These are phyloP conservation scores for Cryptocephalus moraei DNA, from an alignment of 2,888 invertebrate species.

Conservation along the genomic window DNA sequence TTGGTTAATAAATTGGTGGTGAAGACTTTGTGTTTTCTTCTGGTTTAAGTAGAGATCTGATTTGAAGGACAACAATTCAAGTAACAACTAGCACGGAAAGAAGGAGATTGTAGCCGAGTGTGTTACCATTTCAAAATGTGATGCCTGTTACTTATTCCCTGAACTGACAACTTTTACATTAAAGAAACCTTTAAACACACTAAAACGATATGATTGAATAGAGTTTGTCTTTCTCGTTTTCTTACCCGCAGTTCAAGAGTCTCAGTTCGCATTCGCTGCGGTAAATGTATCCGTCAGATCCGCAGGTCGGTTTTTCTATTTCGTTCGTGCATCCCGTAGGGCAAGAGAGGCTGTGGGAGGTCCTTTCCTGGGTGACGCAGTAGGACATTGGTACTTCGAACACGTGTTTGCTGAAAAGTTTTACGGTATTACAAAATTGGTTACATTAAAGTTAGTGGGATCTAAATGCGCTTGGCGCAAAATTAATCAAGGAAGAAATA, in stretches of 20 bases:
- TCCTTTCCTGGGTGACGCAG: slow-evolving; percentile 67
- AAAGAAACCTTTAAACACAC: too few species aligned
- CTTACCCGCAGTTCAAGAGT: slow-evolving; percentile 80
- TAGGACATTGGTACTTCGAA: slow-evolving; percentile 88
- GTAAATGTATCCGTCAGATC: slow-evolving; percentile 82
- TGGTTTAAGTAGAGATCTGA: too few species aligned
- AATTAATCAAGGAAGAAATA: too few species aligned
- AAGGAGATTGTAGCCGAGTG: too few species aligned
- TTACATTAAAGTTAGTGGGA: not conserved
- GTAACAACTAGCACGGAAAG: too few species aligned
- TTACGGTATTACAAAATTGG: not conserved
- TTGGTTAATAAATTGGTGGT: too few species aligned
- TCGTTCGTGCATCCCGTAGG: slow-evolving; percentile 66
- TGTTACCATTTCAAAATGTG: too few species aligned
- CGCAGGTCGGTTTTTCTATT: slow-evolving; percentile 67
- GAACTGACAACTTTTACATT: too few species aligned
- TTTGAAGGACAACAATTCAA: too few species aligned
- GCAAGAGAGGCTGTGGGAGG: slow-evolving; percentile 51
- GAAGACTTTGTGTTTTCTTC: too few species aligned
- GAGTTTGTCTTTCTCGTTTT: not conserved
- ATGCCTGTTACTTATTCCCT: too few species aligned
- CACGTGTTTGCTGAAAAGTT: slow-evolving; percentile 63
- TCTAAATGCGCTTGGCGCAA: not conserved
- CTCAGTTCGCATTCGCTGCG: slow-evolving; percentile 81
- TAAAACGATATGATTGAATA: too few species aligned